A percentile compares a stretch with the other conserved stretches of the same genome.
phyloP scores from a whole-genome alignment of 2,797 vertebrate species.

The Pagetopsis macropterus region DNA sequence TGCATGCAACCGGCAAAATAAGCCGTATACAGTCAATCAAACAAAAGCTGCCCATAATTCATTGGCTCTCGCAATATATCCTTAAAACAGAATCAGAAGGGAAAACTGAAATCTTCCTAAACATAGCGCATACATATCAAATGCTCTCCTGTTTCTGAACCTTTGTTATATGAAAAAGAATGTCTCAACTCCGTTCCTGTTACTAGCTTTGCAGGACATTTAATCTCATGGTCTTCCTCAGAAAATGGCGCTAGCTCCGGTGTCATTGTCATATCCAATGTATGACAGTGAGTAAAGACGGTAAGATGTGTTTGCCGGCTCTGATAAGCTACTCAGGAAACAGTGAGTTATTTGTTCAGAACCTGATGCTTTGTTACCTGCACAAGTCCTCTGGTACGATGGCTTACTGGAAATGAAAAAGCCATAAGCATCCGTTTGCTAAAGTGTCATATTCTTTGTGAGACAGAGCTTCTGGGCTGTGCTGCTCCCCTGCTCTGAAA shows the following conservation, averaged over 20 bases:
- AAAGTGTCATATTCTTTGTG: slow-evolving; percentile 30
- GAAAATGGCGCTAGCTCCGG: not conserved
- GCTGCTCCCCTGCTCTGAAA: slow-evolving; percentile 53
- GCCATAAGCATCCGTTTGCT: slow-evolving; percentile 16
- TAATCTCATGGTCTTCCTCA: not conserved
- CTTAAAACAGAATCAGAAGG: not conserved
- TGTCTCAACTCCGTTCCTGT: not conserved
- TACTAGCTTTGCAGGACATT: not conserved
- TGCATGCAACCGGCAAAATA: slow-evolving; percentile 73
- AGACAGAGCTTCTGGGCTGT: slow-evolving; percentile 39
- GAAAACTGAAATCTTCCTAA: slow-evolving; percentile 3
- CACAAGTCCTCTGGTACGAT: not conserved
- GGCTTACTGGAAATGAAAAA: not conserved
- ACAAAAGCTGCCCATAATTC: slow-evolving; percentile 40
- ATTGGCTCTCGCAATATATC: not conserved
- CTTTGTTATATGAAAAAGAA: not conserved
- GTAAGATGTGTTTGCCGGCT: not conserved
- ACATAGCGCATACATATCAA: not conserved
- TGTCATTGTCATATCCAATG: not conserved
- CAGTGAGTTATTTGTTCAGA: not conserved
- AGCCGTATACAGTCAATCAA: slow-evolving; percentile 69
- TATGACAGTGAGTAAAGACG: not conserved
- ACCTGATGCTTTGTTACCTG: not conserved
- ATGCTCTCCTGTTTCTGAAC: not conserved
- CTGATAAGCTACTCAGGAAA: not conserved